Evolutionary conservation across 2,113 vertebrate genomes (phyloP), one percentile per base, ranked within the genome.

Genomic region (Corythaeola cristata): DNA sequence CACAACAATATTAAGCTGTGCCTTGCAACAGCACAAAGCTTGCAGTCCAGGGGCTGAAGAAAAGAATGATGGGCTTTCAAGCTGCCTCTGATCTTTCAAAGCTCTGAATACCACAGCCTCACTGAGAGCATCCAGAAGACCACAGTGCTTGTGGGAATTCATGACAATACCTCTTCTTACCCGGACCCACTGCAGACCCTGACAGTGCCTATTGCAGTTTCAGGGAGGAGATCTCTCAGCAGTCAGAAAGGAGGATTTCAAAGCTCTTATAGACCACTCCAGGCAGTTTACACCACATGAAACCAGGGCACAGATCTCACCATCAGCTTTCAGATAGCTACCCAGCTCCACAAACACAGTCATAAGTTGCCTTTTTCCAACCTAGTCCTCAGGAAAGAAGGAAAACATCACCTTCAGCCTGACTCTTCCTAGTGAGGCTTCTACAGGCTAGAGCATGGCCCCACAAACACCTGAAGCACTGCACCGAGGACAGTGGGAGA

Each of bases 281-380:
- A 63, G 59, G 14, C 12, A 8, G 45, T 49, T 56, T 58, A 53
- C 7, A 55, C 17, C 4, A 3, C 32, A 33, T 12, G 60, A 67
- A 95, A 71, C 15, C 24, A 23, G 17, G 14, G 18, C 53, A 66
- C 69, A 15, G 15, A 67, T 59, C 50, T 69, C 20, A 84, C 3
- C 1, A 1, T 23, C 44, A 37, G 35, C 12, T 16, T 76, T 52
- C 3, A 2, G 33, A 53, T 11, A 75, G 39, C 49, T 0, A 0
- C 10, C 41, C 32, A 50, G 9, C 32, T 84, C 56, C 68, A 85
- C 26, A 59, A 50, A 84, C 16, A 7, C 0, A 1, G 10, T 32
- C 26, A 41, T 8, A 50, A 83, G 62, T 21, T 39, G 12, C 5
- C 15, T 47, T 85, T 75, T 90, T 76, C 62, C 78, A 41, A 47